These are phyloP conservation scores for Stichopus horrens DNA, from an alignment of 53 echinoderm and acorn worm species.

Conservation along the genomic window DNA sequence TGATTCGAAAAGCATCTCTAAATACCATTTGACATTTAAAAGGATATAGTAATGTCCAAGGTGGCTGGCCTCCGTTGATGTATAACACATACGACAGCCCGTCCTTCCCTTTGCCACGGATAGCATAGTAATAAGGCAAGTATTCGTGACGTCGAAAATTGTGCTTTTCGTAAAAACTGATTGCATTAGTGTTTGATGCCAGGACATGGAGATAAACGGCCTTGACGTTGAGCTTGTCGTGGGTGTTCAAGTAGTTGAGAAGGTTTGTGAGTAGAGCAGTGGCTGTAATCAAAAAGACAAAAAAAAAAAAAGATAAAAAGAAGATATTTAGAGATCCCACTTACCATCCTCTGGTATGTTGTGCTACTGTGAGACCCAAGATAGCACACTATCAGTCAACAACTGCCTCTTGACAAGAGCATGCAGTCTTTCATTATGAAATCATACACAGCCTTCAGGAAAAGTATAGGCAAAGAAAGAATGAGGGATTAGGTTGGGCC, in stretches of 20 bases:
- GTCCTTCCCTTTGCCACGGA: conserved; percentile 87
- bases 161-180: conserved; percentile 96
- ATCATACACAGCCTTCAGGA: too few relatives aligned
- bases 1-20: background rate
- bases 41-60: conserved; percentile 99
- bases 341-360: too few relatives aligned
- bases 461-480: too few relatives aligned
- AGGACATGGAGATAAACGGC: conserved; percentile 91
- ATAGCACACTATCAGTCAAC: too few relatives aligned
- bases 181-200: conserved; percentile 89
- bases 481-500: too few relatives aligned
- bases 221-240: conserved; percentile 74
- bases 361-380: too few relatives aligned
- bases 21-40: conserved; percentile 32
- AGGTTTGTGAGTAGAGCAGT: conserved; percentile 84
- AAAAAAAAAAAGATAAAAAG: background rate
- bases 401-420: too few relatives aligned
- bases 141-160: conserved; percentile 94
- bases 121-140: conserved; percentile 97
- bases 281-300: conserved; percentile 53
- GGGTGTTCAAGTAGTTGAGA: conserved; percentile 74
- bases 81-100: conserved; percentile 91
- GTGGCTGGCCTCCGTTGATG: conserved; percentile 95
- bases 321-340: background rate
- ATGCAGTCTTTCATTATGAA: too few relatives aligned